phyloP scores from a whole-genome alignment of 2,113 vertebrate species.

The Bucco capensis region DNA sequence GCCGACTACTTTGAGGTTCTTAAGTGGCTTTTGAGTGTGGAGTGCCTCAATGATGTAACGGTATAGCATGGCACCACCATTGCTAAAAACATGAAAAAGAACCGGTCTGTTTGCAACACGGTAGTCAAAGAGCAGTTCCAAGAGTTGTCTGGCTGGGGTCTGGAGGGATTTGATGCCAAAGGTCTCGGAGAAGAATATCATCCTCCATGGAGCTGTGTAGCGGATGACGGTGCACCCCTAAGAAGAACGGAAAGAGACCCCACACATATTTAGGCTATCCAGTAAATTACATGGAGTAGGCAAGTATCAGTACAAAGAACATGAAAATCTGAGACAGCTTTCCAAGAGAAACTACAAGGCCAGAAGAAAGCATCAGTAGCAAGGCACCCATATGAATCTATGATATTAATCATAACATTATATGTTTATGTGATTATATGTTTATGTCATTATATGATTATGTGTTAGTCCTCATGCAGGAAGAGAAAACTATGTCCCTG shows the following conservation, averaged over 20 bases:
- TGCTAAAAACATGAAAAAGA: conserved; percentile 94
- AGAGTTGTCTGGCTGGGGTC: conserved; percentile 79
- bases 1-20: conserved; percentile 80
- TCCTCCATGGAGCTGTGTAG: conserved; percentile 88
- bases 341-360: background rate
- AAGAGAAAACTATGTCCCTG: background rate
- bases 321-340: background rate
- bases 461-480: background rate
- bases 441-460: too few species aligned
- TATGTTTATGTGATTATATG: too few species aligned
- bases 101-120: conserved; percentile 87
- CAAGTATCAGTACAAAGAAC: background rate
- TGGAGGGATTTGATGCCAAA: conserved; percentile 88
- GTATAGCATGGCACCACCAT: conserved; percentile 93
- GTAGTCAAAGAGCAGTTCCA: conserved; percentile 90
- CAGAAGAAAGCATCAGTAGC: background rate
- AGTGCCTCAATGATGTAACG: conserved; percentile 87
- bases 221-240: conserved; percentile 91
- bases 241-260: background rate
- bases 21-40: conserved; percentile 75
- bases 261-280: background rate
- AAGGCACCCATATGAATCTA: background rate
- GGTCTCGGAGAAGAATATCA: conserved; percentile 88
- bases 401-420: background rate
- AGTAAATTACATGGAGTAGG: background rate